Conservation (phyloP, 1,140 invertebrate species). For the Drosophila guanche region DNA sequence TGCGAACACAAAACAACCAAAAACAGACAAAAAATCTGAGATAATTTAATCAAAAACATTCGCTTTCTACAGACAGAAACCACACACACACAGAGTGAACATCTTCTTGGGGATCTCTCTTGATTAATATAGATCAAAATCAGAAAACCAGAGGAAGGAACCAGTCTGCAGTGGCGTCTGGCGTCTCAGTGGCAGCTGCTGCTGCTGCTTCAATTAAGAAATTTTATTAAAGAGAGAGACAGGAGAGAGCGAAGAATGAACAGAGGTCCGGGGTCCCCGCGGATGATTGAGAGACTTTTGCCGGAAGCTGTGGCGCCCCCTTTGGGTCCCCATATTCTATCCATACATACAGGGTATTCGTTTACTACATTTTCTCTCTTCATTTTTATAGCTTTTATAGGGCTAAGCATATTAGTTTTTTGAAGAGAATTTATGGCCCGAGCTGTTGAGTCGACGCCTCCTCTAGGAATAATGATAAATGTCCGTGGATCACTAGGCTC, state of each 20-base stretch:
- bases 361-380: not conserved
- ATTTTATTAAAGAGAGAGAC: conserved; percentile 69
- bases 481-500: conserved; percentile 24
- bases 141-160: conserved; percentile 38
- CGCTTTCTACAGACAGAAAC: conserved; percentile 33
- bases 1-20: conserved; percentile 2
- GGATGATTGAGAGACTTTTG: conserved; percentile 34
- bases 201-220: conserved; percentile 78
- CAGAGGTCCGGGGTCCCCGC: conserved; percentile 12
- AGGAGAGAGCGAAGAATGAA: conserved; percentile 42
- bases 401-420: conserved; percentile 41
- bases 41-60: conserved; percentile 51
- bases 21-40: conserved; percentile 16
- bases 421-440: conserved; percentile 43
- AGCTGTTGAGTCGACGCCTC: conserved; percentile 57
- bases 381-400: conserved; percentile 24
- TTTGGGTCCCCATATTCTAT: not conserved
- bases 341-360: not conserved
- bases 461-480: conserved; percentile 56
- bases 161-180: conserved; percentile 72
- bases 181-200: conserved; percentile 27
- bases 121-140: conserved; percentile 81
- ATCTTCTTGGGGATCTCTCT: conserved; percentile 29
- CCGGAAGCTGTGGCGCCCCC: conserved; percentile 65
- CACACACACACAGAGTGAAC: not conserved